These are phyloP conservation scores for Poecilia gillii DNA, from an alignment of 2,797 vertebrate genomes.

Conservation along the genomic window DNA sequence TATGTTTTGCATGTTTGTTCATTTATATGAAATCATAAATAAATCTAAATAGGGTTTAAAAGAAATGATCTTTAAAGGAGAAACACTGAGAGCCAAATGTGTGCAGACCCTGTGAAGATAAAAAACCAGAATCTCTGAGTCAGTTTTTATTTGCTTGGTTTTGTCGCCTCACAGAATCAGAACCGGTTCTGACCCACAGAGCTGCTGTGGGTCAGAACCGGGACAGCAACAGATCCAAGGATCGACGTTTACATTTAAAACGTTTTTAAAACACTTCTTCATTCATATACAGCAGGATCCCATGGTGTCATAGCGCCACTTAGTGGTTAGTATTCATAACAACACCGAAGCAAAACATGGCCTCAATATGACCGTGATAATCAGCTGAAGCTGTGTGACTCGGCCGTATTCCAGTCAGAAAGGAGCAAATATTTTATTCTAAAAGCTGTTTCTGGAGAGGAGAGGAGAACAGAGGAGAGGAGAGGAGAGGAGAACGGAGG, in stretches of 20 bases:
- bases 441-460: neutral
- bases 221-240: neutral
- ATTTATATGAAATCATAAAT: no score
- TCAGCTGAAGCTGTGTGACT: neutral
- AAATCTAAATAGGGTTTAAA: no score
- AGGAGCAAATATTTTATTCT: neutral
- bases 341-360: neutral
- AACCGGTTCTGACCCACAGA: slow-evolving; percentile 1
- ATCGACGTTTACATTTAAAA: neutral
- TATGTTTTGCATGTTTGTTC: no score
- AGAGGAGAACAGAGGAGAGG: no score
- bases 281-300: neutral
- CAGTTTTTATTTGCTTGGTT: no score
- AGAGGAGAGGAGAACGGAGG: no score
- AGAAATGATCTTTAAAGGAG: neutral
- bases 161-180: neutral
- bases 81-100: neutral
- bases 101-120: neutral
- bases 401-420: neutral
- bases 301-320: slow-evolving; percentile 51
- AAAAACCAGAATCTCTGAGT: neutral
- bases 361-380: neutral
- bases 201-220: no score
- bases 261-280: neutral
- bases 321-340: slow-evolving; percentile 48